Evolutionary conservation across 2,113 vertebrate species (phyloP), one percentile per base, ranked within the genome.

Genomic region (Phrynosoma platyrhinos): DNA sequence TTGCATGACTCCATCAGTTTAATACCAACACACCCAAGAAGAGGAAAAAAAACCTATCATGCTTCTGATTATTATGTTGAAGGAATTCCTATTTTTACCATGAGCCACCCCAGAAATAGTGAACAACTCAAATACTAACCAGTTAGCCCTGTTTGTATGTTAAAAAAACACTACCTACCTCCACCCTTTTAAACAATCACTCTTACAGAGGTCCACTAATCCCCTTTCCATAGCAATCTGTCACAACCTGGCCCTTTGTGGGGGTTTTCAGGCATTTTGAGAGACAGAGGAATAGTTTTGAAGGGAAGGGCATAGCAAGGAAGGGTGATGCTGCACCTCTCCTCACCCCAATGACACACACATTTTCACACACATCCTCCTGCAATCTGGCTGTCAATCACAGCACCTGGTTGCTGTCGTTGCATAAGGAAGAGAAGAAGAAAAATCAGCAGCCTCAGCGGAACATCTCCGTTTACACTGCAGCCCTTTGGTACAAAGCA

Each of bases 81-180:
- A 78, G 16, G 62, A 52, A 1, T 68, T 16, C 42, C 16, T 0
- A 0, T 30, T 91, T 20, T 27, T 55, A 84, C 53, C 36, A 58
- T 71, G 53, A 58, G 76, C 52, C 75, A 72, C 16, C 72, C 79
- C 64, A 62, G 64, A 66, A 84, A 84, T 80, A 0, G 36, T 68
- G 58, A 16, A 2, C 30, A 10, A 4, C 86, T 5, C 25, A 21
- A 92, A 36, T 75, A 32, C 69, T 25, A 30, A 82, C 82, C 81
- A 47, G 69, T 74, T 25, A 78, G 20, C 64, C 71, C 83, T 85
- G 80, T 72, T 3, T 82, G 72, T 69, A 40, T 58, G 0, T 87
- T 23, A 25, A 86, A 47, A 62, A 62, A 62, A 16, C 58, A 89
- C 76, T 64, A 84, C 82, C 89, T 87, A 91, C 87, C 92, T 91